These are phyloP conservation scores for Pilophorus perplexus DNA, from an alignment of 2,888 invertebrate genomes.

Conservation along the genomic window DNA sequence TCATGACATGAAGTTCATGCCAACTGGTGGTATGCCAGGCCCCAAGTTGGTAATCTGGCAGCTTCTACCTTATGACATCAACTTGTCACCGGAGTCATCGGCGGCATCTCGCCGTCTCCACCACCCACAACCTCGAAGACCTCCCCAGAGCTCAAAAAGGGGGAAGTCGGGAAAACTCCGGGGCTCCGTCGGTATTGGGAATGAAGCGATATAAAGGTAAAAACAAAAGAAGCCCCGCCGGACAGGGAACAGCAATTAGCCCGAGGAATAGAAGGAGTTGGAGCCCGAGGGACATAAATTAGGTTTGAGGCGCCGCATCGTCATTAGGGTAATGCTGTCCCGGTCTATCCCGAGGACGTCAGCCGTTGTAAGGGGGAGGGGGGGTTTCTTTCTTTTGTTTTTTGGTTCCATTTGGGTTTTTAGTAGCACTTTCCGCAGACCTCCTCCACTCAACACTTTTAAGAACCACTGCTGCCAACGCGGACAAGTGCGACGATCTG, in stretches of 20 bases:
- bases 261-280: slow-evolving; percentile 16
- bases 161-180: not conserved
- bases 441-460: too few relatives aligned
- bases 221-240: slow-evolving; percentile 31
- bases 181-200: slow-evolving; percentile 32
- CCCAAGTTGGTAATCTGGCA: too few relatives aligned
- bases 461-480: too few relatives aligned
- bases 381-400: slow-evolving; percentile 34
- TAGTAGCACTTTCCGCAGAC: slow-evolving; percentile 34
- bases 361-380: slow-evolving; percentile 26
- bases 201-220: slow-evolving; percentile 45
- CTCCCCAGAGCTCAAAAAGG: not conserved
- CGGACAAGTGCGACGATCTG: too few relatives aligned
- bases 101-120: too few relatives aligned
- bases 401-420: slow-evolving; percentile 35
- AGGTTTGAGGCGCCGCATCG: slow-evolving; percentile 44
- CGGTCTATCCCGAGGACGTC: slow-evolving; percentile 19
- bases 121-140: too few relatives aligned
- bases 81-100: not conserved
- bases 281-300: slow-evolving; percentile 42
- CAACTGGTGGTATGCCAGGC: too few relatives aligned
- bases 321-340: slow-evolving; percentile 43
- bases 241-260: slow-evolving; percentile 47
- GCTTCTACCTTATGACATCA: too few relatives aligned
- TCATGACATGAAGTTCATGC: too few relatives aligned